Base-by-base conservation (phyloP, 2,888 invertebrate genomes). In the Thyatira batis region DNA sequence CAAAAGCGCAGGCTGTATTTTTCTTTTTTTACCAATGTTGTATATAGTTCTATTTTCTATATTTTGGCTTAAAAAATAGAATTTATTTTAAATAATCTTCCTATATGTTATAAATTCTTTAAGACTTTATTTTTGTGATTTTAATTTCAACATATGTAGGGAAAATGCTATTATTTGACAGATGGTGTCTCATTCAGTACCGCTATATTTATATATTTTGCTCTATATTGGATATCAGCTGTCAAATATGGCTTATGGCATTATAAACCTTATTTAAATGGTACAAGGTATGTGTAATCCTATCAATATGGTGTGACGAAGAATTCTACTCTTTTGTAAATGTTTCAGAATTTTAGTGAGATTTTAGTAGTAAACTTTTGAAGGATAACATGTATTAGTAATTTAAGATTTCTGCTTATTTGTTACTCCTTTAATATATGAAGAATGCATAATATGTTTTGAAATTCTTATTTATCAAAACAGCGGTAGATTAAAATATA, bases 1-100 rank as follows among this genome's bases (percentile, higher is more conserved):
- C 78, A 80, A 79, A 71, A 63, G 66, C 63, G 67, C 70, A 51
- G 68, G 69, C 59, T 74, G 65, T 65, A 57, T 56, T 58, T 45
- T 58, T 53, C n/a, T 60, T 45, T 59, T 61, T 57, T 50, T 49
- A 52, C 50, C 51, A 30, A 63, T 58, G 60, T 65, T 69, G 63
- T 60, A 64, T 44, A 46, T 46, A 17, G 11, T 50, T 60, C 55
- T 54, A 54, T 55, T 50, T 51, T 56, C 28, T 55, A 59, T 63
- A 59, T 63, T 62, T 55, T 48, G 52, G 55, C 53, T 49, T 30
- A 60, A 50, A 49, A 51, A 25, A 27, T 60, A n/a, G n/a, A n/a
- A n/a, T 54, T 58, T 54, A 25, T 58, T 57, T 60, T 13, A 52
- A 51, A 61, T 48, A 57, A 61, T 59, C 63, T 51, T 53, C 56